Evolutionary conservation across 2,113 vertebrate species (phyloP).

Genomic region (Nycticebus coucang): DNA sequence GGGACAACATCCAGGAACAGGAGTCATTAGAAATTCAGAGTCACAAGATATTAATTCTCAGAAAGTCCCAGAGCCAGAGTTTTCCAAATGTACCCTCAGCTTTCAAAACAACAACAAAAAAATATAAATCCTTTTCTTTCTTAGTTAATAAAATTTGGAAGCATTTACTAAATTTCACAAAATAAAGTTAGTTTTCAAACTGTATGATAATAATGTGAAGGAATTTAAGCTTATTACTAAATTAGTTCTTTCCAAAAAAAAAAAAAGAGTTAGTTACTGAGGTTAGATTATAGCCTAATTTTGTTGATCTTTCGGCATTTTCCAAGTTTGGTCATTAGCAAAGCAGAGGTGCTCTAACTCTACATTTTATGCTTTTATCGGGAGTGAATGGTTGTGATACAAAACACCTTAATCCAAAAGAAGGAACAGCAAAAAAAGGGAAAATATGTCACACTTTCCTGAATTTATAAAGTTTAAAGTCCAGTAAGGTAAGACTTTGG

Average conservation of each 20-base stretch:
- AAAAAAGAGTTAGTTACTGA: background rate
- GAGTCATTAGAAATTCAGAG: background rate
- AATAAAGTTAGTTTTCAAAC: background rate
- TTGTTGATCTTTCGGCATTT: constrained; percentile 10
- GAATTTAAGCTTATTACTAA: background rate
- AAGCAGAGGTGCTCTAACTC: background rate
- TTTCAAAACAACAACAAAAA: constrained; percentile 9
- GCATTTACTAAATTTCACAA: background rate
- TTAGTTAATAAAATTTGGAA: constrained; percentile 5
- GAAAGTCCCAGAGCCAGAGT: background rate
- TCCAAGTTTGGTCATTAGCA: background rate
- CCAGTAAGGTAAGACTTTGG: background rate
- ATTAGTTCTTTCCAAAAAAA: background rate
- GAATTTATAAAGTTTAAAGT: background rate
- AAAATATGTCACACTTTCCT: background rate
- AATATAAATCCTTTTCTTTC: background rate
- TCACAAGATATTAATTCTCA: background rate
- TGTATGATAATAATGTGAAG: constrained; percentile 2
- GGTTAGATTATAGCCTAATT: background rate
- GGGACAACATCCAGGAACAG: background rate
- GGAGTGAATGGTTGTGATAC: background rate
- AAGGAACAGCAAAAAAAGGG: background rate
- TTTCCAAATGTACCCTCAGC: background rate
- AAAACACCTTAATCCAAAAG: background rate
- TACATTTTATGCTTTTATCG: background rate